A percentile compares a stretch with the other conserved stretches of the same genome.
phyloP scores from a whole-genome alignment of 2,113 vertebrate genomes.

The Malurus alboscapulatus region DNA sequence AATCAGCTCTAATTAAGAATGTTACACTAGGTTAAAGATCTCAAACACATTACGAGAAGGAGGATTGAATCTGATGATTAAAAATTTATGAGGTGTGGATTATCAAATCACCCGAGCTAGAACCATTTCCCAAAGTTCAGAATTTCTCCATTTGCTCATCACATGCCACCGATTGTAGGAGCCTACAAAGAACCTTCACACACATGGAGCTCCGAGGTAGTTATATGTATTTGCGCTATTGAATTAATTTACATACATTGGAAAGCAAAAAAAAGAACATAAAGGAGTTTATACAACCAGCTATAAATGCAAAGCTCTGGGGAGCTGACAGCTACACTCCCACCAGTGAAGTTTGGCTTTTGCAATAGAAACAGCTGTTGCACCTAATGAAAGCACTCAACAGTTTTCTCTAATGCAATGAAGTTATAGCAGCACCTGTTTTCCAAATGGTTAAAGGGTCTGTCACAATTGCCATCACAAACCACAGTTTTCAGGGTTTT shows the following conservation, averaged over 20 bases:
- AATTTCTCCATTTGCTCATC: background rate
- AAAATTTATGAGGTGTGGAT: background rate
- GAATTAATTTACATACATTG: slow-evolving; percentile 68
- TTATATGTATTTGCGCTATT: slow-evolving; percentile 70
- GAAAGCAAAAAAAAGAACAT: slow-evolving; percentile 29
- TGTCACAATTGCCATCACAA: slow-evolving; percentile 59
- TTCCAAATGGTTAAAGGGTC: slow-evolving; percentile 59
- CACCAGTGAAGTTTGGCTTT: slow-evolving; percentile 68
- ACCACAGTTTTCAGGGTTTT: slow-evolving; percentile 31
- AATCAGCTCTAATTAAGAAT: background rate
- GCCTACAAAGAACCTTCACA: slow-evolving; percentile 3
- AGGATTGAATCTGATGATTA: background rate
- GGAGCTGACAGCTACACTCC: slow-evolving; percentile 59
- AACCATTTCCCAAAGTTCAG: background rate
- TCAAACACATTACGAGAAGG: background rate
- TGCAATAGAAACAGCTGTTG: slow-evolving; percentile 76
- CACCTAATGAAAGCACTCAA: slow-evolving; percentile 73
- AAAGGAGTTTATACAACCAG: slow-evolving; percentile 61
- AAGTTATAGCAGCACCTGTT: slow-evolving; percentile 66
- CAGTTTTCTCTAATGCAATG: slow-evolving; percentile 63
- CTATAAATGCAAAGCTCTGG: slow-evolving; percentile 51
- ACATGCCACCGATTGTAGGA: background rate
- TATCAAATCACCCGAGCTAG: background rate
- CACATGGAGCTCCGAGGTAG: slow-evolving; percentile 52
- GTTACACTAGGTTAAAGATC: background rate